Conservation (phyloP, 2,113 vertebrate genomes). For the Erythrolamprus reginae region DNA sequence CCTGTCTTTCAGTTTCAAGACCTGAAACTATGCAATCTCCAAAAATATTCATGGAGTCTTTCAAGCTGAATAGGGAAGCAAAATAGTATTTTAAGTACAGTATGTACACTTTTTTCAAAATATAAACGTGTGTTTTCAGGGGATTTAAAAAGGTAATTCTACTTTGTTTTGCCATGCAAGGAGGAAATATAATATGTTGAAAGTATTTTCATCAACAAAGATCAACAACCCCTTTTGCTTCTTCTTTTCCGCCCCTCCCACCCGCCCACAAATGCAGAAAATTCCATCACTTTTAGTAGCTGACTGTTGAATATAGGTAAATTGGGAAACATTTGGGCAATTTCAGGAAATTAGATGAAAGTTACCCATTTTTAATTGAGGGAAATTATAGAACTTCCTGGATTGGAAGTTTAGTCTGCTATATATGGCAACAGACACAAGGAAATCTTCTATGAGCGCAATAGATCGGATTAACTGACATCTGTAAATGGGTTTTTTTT, state of each 20-base stretch:
- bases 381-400: background rate
- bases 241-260: background rate
- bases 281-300: background rate
- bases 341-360: background rate
- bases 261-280: background rate
- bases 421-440: background rate
- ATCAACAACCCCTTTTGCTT: background rate
- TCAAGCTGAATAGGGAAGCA: background rate
- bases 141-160: background rate
- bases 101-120: background rate
- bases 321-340: background rate
- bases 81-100: background rate
- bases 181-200: background rate
- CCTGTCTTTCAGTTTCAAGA: background rate
- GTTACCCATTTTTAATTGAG: background rate
- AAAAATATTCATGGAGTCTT: background rate
- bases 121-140: background rate
- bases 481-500: background rate
- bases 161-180: background rate
- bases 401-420: background rate
- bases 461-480: background rate
- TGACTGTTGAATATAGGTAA: background rate
- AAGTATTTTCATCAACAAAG: background rate
- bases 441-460: background rate
- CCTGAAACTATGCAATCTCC: background rate